These are phyloP conservation scores for Micromys minutus DNA, from an alignment of 2,113 vertebrate species.

Conservation along the genomic window DNA sequence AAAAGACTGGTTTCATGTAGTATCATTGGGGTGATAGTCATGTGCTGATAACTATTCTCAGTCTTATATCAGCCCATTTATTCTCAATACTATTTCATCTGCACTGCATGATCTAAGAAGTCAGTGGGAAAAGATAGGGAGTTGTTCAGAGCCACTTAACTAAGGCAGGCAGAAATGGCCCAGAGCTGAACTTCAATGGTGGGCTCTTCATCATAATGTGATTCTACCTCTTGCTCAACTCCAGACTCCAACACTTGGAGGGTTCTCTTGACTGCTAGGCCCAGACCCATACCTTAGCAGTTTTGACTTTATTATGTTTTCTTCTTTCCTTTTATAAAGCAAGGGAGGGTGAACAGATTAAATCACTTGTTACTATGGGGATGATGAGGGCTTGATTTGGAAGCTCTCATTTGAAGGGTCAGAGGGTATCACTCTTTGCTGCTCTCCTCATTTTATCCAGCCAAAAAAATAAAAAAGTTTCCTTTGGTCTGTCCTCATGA, in stretches of 20 bases:
- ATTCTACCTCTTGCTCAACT: background rate
- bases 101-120: background rate
- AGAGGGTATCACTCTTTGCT: background rate
- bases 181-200: background rate
- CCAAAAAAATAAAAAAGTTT: background rate
- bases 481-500: background rate
- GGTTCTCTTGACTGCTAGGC: background rate
- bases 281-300: background rate
- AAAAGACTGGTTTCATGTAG: slow-evolving; percentile 30
- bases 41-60: background rate
- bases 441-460: background rate
- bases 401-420: background rate
- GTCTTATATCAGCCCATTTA: background rate
- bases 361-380: background rate
- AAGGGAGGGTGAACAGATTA: background rate
- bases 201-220: fast-evolving
- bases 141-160: background rate
- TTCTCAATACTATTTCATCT: background rate
- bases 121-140: background rate
- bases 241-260: background rate
- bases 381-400: background rate
- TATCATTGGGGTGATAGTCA: slow-evolving; percentile 3
- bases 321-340: background rate
- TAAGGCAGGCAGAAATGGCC: background rate
- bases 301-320: background rate